Base-by-base conservation (phyloP, 2,113 vertebrate species). In the Pseudorasbora parva region DNA sequence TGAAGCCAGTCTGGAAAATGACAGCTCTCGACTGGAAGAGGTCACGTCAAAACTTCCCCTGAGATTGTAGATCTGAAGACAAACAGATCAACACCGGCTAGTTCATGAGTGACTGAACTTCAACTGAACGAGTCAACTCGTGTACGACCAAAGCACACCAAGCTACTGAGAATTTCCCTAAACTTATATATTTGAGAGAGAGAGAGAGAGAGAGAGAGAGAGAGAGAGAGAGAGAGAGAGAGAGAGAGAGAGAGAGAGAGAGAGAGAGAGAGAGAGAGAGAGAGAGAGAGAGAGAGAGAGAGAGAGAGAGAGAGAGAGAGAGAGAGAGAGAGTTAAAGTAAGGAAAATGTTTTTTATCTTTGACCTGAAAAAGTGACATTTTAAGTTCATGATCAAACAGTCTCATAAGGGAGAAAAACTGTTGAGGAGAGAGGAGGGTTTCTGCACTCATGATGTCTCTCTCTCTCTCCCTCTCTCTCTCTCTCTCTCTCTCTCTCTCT, bases 361-460 rank as follows among this genome's bases (percentile, higher is more conserved):
- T 54, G 51, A 54, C 51, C 2, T 54, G 17, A 54, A 54, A 54
- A 54, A 54, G 17, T 54, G 51, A 54, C 51, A 19, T 17, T 19
- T 54, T 19, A 54, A 8, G 51, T 54, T 54, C 51, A 54, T 54
- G 6, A 54, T 19, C 51, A 54, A 19, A 54, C 51, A 54, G 51
- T 21, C 17, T 54, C 17, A 1, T 1, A 54, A 54, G 19, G 14
- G 54, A 60, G 81, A 17, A 30, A 60, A 60, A n/a, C 49, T 62
- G 27, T 41, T 41, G 54, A 10, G 19, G 37, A 43, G 37, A 60
- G 23, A 80, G 86, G 88, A 85, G 89, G 37, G 71, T 86, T 80
- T 74, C 86, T 84, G 80, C 88, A 91, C 86, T 68, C 82, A 72
- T 54, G 45, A 54, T 75, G 81, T 84, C 77, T n/a, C n/a, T n/a